These are phyloP conservation scores for Palythoa grandis DNA, from an alignment of 92 coral and sea anemone genomes.

Conservation along the genomic window DNA sequence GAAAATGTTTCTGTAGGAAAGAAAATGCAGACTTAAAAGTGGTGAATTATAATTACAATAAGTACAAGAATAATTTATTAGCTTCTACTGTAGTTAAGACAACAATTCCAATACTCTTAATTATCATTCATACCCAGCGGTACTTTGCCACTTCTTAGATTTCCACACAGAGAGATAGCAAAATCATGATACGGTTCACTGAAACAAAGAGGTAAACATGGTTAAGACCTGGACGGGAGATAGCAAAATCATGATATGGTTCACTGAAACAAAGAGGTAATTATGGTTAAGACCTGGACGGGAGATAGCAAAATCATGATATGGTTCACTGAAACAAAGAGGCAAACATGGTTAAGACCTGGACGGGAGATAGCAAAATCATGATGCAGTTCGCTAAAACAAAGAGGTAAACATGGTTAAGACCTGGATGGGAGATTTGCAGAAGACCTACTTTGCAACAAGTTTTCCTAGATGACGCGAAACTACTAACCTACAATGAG, in stretches of 20 bases:
- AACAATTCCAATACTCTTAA: not conserved
- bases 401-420: not conserved
- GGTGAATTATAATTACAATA: no score
- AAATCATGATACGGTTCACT: conserved; percentile 79
- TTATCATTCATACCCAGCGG: conserved; percentile 62
- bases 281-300: no score
- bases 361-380: conserved; percentile 77
- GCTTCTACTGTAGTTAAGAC: not conserved
- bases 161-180: conserved; percentile 93
- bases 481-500: no score
- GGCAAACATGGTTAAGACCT: not conserved
- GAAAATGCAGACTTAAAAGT: not conserved
- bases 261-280: conserved; percentile 48
- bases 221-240: conserved; percentile 43
- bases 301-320: conserved; percentile 85
- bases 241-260: conserved; percentile 77
- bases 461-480: not conserved
- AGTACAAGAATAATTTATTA: no score
- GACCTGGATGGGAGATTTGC: no score
- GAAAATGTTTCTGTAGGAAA: conserved; percentile 74
- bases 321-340: conserved; percentile 62
- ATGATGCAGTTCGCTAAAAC: conserved; percentile 66
- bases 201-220: not conserved
- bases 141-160: conserved; percentile 90
- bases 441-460: no score